Percentiles rank a stretch among this genome's conserved stretches.
Conservation (phyloP, 1,140 invertebrate genomes). For the Apis dorsata region DNA sequence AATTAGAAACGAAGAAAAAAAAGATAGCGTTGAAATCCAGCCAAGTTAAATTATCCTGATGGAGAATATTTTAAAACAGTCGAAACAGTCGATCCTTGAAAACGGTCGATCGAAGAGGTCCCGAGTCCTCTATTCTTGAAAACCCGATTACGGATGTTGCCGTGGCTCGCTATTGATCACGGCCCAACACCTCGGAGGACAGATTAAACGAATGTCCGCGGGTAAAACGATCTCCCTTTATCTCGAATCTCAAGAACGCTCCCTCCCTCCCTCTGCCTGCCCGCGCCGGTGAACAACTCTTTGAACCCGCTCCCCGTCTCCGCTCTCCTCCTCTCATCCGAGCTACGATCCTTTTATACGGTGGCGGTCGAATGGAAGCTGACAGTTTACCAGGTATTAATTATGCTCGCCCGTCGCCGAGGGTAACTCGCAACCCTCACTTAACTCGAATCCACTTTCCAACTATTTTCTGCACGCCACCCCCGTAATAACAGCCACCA, state of each 20-base stretch:
- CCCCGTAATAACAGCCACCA: background rate
- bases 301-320: constrained; percentile 49
- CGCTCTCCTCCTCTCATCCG: constrained; percentile 1
- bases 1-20: no score
- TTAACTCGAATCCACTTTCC: background rate
- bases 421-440: background rate
- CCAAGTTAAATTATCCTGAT: background rate
- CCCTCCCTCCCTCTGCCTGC: constrained; percentile 10
- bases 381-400: constrained; percentile 58
- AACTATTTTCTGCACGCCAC: background rate
- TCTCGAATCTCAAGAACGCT: constrained; percentile 65
- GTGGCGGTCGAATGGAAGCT: constrained; percentile 54
- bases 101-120: background rate
- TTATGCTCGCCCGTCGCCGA: constrained; percentile 7
- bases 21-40: no score
- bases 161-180: constrained; percentile 63
- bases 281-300: constrained; percentile 51
- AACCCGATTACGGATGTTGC: constrained; percentile 61
- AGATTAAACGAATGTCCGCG: constrained; percentile 69
- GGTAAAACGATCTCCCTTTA: constrained; percentile 70
- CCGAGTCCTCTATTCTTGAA: constrained; percentile 44
- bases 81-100: background rate
- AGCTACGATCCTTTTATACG: constrained; percentile 56
- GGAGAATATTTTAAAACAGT: background rate
- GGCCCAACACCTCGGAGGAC: constrained; percentile 66